These are phyloP conservation scores for Achlya flavicornis DNA, from an alignment of 2,888 invertebrate species.

Conservation along the genomic window DNA sequence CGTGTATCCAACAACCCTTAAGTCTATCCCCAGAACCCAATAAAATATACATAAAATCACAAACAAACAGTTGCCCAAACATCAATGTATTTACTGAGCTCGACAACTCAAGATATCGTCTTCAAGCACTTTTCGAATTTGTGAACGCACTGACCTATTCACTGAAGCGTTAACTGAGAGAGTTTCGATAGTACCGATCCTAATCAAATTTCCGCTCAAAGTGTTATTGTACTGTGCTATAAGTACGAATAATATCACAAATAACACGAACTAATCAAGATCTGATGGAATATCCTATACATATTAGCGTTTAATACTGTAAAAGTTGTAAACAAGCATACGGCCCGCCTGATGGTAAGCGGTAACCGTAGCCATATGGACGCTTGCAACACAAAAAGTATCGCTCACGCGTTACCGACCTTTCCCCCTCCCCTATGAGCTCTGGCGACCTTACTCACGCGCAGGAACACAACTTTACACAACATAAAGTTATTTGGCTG, in stretches of 20 bases:
- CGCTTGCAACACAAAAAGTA: too few relatives aligned
- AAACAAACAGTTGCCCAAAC: background rate
- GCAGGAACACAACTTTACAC: too few relatives aligned
- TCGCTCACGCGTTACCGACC: too few relatives aligned
- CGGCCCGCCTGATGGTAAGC: too few relatives aligned
- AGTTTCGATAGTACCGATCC: conserved; percentile 4
- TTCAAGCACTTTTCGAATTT: background rate
- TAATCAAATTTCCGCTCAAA: background rate
- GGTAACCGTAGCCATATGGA: too few relatives aligned
- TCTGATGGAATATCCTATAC: background rate
- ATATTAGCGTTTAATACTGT: background rate
- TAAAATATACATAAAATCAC: conserved; percentile 1
- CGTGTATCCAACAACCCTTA: background rate
- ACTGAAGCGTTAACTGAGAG: background rate
- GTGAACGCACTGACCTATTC: conserved; percentile 8
- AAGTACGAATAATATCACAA: background rate
- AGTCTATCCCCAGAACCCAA: background rate
- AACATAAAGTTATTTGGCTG: too few relatives aligned
- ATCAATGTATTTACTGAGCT: conserved; percentile 3
- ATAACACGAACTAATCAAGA: background rate
- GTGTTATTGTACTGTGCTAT: background rate
- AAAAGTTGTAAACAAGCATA: too few relatives aligned
- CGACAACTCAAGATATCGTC: background rate
- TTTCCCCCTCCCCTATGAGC: too few relatives aligned
- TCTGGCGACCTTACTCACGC: too few relatives aligned